Base-by-base conservation (phyloP, 2,113 vertebrate genomes). In the Pristiophorus japonicus region DNA sequence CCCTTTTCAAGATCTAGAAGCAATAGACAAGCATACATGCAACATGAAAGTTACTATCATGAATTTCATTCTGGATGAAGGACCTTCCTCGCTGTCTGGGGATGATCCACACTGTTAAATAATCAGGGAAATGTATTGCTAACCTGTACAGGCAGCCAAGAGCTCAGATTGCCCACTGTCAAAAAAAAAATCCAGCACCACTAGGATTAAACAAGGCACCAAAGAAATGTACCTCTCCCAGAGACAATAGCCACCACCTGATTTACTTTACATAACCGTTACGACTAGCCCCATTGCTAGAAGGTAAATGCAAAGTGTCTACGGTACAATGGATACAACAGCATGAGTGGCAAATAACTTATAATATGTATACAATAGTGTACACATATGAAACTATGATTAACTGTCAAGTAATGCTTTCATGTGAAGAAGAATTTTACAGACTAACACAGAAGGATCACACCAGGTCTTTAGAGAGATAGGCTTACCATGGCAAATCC, bases 401-500 rank as follows among this genome's bases (percentile, higher is more conserved):
- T 81, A 81, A 20, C 78, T 81, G 38, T 20, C 78, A 81, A 81
- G 6, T 20, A 65, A 92, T 42, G n/a, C 14, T 92, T 92, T 92
- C 59, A 18, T 38, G 63, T 7, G 38, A 34, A 62, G 34, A 16
- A 62, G 30, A n/a, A 18, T 59, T 67, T 67, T 94, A 30, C 42
- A 94, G 20, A 10, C 24, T 70, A 94, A 94, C 27, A 47, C 42
- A 34, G 16, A 70, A 70, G 12, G 24, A 30, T 14, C 4, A 59
- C 30, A 59, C 24, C 4, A 45, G 18, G 20, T 27, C 27, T 67
- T 70, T 96, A 96, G 91, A 0, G 11, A 7, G 0, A 10, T 75
- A 63, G 45, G 96, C 96, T 97, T 98, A 99, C 99, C 98, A 0
- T 96, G 95, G 96, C 99, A 99, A 96, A 96, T 67, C 18, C 97